Percentiles rank a stretch among this genome's conserved stretches.
phyloP scores from a whole-genome alignment of 2,113 vertebrate species.

The Eptatretus burgeri region DNA sequence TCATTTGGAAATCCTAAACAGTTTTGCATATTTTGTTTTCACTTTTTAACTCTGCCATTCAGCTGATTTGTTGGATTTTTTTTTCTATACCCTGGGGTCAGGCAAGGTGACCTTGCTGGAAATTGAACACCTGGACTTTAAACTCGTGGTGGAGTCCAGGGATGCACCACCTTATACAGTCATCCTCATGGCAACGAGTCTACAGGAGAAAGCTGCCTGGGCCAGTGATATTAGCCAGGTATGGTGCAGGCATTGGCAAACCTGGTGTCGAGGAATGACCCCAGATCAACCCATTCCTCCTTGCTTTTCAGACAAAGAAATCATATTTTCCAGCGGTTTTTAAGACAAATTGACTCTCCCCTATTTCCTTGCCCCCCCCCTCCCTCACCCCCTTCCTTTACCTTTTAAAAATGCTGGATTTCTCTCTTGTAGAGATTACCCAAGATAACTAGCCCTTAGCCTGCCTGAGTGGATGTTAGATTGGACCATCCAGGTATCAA shows the following conservation, averaged over 20 bases:
- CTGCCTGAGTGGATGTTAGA: too few relatives aligned
- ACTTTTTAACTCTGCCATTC: conserved; percentile 9
- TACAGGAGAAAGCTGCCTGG: conserved; percentile 92
- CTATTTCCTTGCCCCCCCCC: too few relatives aligned
- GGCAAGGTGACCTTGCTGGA: conserved; percentile 54
- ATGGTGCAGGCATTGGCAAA: not conserved
- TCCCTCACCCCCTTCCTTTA: too few relatives aligned
- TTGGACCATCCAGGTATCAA: too few relatives aligned
- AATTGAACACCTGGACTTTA: conserved; percentile 88
- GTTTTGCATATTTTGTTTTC: conserved; percentile 10
- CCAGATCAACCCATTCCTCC: not conserved
- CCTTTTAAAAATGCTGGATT: too few relatives aligned
- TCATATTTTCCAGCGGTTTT: too few relatives aligned
- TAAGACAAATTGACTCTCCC: too few relatives aligned
- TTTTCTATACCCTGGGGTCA: conserved; percentile 13
- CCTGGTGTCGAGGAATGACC: not conserved
- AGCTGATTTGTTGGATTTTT: not conserved
- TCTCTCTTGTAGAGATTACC: too few relatives aligned
- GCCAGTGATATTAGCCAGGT: conserved; percentile 98
- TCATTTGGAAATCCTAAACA: too few relatives aligned
- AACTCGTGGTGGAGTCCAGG: conserved; percentile 51
- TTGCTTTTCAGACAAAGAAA: not conserved
- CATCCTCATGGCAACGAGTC: conserved; percentile 54
- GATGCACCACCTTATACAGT: conserved; percentile 57
- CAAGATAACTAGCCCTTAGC: too few relatives aligned